Conservation (phyloP, 2,113 vertebrate species). For the Tiliqua scincoides region DNA sequence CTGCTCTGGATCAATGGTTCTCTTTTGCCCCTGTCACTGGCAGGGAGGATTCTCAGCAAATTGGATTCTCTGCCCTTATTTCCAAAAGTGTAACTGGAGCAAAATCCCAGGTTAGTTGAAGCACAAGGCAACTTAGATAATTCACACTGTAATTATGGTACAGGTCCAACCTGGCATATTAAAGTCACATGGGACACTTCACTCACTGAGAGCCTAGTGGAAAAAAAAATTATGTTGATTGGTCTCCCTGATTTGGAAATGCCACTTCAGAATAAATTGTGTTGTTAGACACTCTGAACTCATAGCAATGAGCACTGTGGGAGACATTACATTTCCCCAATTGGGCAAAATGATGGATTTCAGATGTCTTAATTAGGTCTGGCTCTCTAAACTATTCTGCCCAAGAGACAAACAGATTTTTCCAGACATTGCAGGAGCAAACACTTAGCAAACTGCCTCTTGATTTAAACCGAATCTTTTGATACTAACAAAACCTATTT, state of each 20-base stretch:
- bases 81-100: neutral
- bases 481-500: neutral
- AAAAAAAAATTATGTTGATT: constrained; percentile 39
- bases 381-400: constrained; percentile 31
- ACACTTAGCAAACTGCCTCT: constrained; percentile 15
- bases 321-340: neutral
- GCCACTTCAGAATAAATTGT: constrained; percentile 28
- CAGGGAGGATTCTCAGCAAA: neutral
- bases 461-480: constrained; percentile 14
- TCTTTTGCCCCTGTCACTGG: neutral
- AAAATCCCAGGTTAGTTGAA: neutral
- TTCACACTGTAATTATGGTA: constrained; percentile 22
- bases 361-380: constrained; percentile 49
- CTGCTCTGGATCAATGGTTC: neutral
- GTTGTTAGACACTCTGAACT: constrained; percentile 36
- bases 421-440: constrained; percentile 18
- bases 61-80: neutral
- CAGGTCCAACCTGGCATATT: neutral
- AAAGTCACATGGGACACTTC: constrained; percentile 5
- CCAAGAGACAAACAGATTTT: constrained; percentile 32
- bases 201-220: neutral
- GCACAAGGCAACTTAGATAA: neutral
- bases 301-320: constrained; percentile 1
- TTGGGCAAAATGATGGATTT: constrained; percentile 32
- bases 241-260: constrained; percentile 41